These are phyloP conservation scores for Drosophila kambysellisi DNA, from an alignment of 2,888 invertebrate species.

Conservation along the genomic window DNA sequence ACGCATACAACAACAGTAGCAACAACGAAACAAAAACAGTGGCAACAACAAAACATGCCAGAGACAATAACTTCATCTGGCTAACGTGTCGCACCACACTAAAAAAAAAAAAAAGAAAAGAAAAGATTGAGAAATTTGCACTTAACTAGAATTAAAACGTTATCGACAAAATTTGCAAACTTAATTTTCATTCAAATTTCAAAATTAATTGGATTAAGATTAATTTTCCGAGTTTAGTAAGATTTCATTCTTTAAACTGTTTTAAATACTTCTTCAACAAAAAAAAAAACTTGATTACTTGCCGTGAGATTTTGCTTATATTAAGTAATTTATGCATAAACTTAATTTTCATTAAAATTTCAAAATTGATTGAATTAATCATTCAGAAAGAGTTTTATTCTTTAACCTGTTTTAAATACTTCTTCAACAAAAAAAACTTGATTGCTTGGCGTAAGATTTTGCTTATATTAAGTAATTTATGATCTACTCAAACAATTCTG, in stretches of 20 bases:
- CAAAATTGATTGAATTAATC: too few relatives aligned
- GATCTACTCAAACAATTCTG: not conserved
- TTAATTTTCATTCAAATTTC: not conserved
- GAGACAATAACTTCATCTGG: constrained; percentile 76
- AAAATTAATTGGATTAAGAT: too few relatives aligned
- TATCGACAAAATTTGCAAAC: too few relatives aligned
- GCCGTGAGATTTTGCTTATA: too few relatives aligned
- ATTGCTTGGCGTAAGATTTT: not conserved
- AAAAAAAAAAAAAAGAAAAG: not conserved
- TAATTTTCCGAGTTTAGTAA: not conserved
- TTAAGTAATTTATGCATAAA: not conserved
- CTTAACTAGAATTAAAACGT: not conserved
- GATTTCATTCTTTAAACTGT: not conserved
- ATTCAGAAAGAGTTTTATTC: too few relatives aligned
- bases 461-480: not conserved
- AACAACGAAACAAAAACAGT: constrained; percentile 29
- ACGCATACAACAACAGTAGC: constrained; percentile 50
- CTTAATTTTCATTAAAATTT: too few relatives aligned
- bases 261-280: not conserved
- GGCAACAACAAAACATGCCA: constrained; percentile 62
- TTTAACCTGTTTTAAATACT: not conserved
- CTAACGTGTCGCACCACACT: constrained; percentile 17
- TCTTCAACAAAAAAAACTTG: not conserved
- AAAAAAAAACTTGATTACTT: not conserved
- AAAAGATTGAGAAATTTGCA: not conserved